Conservation (phyloP, 1,140 invertebrate species). For the Tetragnatha versicolor region DNA sequence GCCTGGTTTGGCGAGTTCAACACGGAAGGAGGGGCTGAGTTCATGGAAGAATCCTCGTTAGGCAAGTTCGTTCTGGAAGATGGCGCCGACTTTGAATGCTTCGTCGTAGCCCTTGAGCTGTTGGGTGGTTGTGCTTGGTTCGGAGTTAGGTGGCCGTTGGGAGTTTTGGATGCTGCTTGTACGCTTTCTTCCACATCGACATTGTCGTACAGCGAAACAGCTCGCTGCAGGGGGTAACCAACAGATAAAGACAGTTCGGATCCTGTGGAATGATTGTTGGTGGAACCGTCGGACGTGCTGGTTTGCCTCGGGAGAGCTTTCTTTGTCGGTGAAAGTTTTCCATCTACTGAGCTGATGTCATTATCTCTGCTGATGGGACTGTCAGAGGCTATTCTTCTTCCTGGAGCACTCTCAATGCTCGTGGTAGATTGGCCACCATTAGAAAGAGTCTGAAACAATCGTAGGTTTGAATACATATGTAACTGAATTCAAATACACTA, state of each 20-base stretch:
- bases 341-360: constrained; percentile 73
- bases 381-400: neutral
- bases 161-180: constrained; percentile 60
- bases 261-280: constrained; percentile 79
- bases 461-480: too few species aligned
- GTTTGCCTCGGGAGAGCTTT: constrained; percentile 73
- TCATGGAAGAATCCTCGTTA: too few species aligned
- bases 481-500: too few species aligned
- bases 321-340: constrained; percentile 69
- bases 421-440: constrained; percentile 23
- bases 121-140: too few species aligned
- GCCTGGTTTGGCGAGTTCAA: too few species aligned
- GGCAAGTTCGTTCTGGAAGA: too few species aligned
- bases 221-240: constrained; percentile 29
- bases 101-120: too few species aligned
- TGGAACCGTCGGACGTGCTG: constrained; percentile 81
- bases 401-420: constrained; percentile 11
- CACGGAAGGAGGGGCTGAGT: too few species aligned
- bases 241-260: constrained; percentile 63
- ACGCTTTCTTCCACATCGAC: constrained; percentile 57
- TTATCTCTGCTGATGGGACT: constrained; percentile 62
- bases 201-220: constrained; percentile 58
- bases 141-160: too few species aligned
- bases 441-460: constrained; percentile 24
- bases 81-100: too few species aligned